These are phyloP conservation scores for Clarias batrachus DNA, from an alignment of 2,113 vertebrate species.

Conservation along the genomic window DNA sequence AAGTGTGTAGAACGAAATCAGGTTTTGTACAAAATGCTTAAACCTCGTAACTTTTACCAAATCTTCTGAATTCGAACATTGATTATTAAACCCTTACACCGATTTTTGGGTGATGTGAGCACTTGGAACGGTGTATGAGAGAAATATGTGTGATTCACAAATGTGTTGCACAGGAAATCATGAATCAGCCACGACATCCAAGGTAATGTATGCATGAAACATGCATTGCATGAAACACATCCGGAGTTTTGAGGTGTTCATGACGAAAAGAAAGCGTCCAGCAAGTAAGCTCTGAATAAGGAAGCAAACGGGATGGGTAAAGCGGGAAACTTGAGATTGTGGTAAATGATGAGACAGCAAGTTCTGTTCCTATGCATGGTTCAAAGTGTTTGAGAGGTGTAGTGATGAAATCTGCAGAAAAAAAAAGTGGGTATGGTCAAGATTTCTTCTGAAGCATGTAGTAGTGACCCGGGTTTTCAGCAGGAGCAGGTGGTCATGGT, in stretches of 20 bases:
- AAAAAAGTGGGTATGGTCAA: not conserved
- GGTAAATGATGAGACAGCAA: not conserved
- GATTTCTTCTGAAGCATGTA: not conserved
- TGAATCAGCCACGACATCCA: not conserved
- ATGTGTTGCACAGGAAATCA: not conserved
- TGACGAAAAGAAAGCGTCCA: not conserved
- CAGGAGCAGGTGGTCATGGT: not conserved
- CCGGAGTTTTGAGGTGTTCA: not conserved
- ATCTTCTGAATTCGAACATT: not conserved
- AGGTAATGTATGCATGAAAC: too few species aligned
- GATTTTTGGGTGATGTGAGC: not conserved
- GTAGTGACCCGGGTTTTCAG: not conserved
- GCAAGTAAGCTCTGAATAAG: not conserved
- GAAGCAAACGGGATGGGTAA: not conserved
- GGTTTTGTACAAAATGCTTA: not conserved
- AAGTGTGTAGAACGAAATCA: not conserved
- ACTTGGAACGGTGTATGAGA: not conserved
- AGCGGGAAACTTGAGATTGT: too few species aligned
- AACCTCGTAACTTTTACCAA: not conserved
- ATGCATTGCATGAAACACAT: not conserved
- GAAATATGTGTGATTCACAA: not conserved
- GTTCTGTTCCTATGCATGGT: not conserved
- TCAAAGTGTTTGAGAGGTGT: not conserved
- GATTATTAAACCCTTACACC: not conserved
- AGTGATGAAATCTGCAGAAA: not conserved